Conservation (phyloP, 2,888 invertebrate genomes). For the Eilema depressum region DNA sequence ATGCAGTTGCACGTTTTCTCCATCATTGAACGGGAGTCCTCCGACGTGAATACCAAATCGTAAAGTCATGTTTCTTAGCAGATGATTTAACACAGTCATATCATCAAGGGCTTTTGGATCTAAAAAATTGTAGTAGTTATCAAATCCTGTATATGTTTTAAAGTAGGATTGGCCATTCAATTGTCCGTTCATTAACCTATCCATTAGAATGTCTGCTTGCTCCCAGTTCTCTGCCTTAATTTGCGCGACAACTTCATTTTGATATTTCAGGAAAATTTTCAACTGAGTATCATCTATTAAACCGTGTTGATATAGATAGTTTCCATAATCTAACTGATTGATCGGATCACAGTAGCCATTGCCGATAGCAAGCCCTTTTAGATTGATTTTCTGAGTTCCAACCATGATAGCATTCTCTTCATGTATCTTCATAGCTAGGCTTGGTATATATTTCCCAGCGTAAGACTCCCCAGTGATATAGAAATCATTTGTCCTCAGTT, state of each 20-base stretch:
- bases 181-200: conserved; percentile 87
- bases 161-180: conserved; percentile 80
- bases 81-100: conserved; percentile 66
- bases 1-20: conserved; percentile 79
- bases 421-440: conserved; percentile 84
- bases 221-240: conserved; percentile 88
- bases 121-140: conserved; percentile 92
- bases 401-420: conserved; percentile 63
- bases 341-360: conserved; percentile 84
- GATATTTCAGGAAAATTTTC: conserved; percentile 86
- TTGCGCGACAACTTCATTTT: conserved; percentile 83
- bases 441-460: conserved; percentile 86
- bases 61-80: conserved; percentile 72
- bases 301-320: conserved; percentile 83
- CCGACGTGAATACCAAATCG: conserved; percentile 89
- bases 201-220: conserved; percentile 90
- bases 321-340: conserved; percentile 82
- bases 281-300: conserved; percentile 86
- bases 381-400: conserved; percentile 67
- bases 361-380: conserved; percentile 85
- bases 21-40: conserved; percentile 82
- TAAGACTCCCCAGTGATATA: conserved; percentile 89
- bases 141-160: conserved; percentile 90
- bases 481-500: conserved; percentile 83
- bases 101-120: conserved; percentile 79